A percentile compares a stretch with the other conserved stretches of the same genome.
These are phyloP conservation scores for Mionectes olivaceus DNA, from an alignment of 2,797 vertebrate species.

Conservation along the genomic window DNA sequence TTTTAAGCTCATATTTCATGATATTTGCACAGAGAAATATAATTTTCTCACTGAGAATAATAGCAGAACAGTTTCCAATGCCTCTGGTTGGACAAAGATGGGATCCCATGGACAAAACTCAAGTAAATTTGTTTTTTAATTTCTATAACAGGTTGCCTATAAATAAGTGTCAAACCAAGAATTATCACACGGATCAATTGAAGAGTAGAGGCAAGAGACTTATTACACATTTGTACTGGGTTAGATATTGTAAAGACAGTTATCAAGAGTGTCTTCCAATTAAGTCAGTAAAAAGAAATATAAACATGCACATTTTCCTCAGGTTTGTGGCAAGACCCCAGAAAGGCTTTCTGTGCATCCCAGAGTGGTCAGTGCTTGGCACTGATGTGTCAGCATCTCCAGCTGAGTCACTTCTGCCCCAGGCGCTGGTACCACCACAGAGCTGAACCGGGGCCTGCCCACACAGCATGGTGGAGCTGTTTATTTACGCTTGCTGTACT, in stretches of 20 bases:
- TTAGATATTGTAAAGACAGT: background rate
- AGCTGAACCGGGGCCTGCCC: background rate
- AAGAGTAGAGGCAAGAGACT: background rate
- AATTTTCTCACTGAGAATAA: background rate
- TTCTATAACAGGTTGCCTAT: background rate
- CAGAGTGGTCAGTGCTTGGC: background rate
- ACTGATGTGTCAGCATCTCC: background rate
- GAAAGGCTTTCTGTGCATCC: background rate
- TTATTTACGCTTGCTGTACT: background rate
- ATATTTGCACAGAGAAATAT: background rate
- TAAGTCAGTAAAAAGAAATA: background rate
- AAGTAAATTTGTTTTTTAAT: background rate
- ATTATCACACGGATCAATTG: background rate
- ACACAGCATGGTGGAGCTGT: background rate
- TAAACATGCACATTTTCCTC: background rate
- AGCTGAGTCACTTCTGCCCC: background rate
- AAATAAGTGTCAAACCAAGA: background rate
- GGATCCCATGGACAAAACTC: background rate
- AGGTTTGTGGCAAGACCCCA: background rate
- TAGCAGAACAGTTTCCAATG: background rate
- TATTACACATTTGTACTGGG: background rate
- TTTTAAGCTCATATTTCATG: background rate
- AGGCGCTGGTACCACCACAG: accelerated
- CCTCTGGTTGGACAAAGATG: background rate
- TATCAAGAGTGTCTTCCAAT: background rate